Conservation (phyloP, 2,113 vertebrate genomes). For the Pluvianellus socialis region DNA sequence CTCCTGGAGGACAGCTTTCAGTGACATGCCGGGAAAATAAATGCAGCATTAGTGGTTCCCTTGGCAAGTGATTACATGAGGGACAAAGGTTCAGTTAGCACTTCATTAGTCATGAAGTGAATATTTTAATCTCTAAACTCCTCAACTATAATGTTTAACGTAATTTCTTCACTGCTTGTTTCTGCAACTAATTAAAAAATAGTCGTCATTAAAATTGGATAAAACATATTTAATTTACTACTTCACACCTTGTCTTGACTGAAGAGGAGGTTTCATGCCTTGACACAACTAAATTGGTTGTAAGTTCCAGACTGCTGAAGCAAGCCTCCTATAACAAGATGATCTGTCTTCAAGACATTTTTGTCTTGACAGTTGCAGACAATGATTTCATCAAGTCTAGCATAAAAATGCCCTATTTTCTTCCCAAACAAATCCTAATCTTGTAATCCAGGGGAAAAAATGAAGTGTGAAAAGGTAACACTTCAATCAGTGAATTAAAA, state of each 20-base stretch:
- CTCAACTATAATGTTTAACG: not conserved
- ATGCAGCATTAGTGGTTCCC: not conserved
- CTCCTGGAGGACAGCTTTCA: not conserved
- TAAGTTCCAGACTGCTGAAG: slow-evolving; percentile 69
- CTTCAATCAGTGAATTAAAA: not conserved
- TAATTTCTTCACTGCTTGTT: not conserved
- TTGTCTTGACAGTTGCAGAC: slow-evolving; percentile 70
- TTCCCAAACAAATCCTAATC: slow-evolving; percentile 44
- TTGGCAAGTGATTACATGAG: not conserved
- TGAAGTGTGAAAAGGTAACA: not conserved
- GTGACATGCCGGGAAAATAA: not conserved
- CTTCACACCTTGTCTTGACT: not conserved
- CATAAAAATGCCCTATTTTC: slow-evolving; percentile 47
- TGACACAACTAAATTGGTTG: slow-evolving; percentile 61
- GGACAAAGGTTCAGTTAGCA: not conserved
- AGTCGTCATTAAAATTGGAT: not conserved
- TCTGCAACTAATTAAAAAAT: slow-evolving; percentile 13
- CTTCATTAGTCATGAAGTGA: not conserved
- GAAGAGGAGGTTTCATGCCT: not conserved
- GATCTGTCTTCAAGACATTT: slow-evolving; percentile 59
- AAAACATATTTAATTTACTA: not conserved
- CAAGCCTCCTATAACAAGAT: slow-evolving; percentile 65
- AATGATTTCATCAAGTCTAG: slow-evolving; percentile 46
- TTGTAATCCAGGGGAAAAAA: slow-evolving; percentile 7
- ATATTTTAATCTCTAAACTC: not conserved